Percentiles rank a stretch among this genome's conserved stretches.
Conservation (phyloP, 2,113 vertebrate species). For the Xenopus borealis region DNA sequence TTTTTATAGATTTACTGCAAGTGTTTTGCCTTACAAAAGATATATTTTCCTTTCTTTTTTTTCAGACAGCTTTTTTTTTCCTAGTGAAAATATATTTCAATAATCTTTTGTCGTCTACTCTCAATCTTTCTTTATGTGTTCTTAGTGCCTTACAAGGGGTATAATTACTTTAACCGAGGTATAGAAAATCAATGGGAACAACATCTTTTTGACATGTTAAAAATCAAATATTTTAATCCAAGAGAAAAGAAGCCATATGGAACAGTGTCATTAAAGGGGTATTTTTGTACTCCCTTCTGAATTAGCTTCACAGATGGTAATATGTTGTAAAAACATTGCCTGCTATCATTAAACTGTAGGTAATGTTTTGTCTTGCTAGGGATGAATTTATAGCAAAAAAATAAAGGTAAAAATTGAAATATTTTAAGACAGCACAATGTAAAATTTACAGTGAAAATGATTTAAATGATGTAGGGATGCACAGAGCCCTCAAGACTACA, state of each 20-base stretch:
- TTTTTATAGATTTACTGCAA: conserved; percentile 39
- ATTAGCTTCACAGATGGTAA: neutral
- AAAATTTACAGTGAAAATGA: no score
- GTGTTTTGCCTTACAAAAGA: conserved; percentile 33
- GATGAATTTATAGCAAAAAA: no score
- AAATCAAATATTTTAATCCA: conserved; percentile 14
- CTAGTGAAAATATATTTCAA: conserved; percentile 30
- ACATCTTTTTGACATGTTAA: conserved; percentile 12
- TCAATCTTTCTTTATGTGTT: conserved; percentile 34
- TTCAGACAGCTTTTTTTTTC: conserved; percentile 17
- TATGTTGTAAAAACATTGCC: neutral
- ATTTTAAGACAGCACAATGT: no score
- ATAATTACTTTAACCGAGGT: conserved; percentile 20
- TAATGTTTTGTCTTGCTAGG: no score
- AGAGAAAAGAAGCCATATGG: neutral
- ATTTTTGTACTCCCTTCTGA: conserved; percentile 2
- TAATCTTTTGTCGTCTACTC: conserved; percentile 32
- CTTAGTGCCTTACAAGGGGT: conserved; percentile 2
- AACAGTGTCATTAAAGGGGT: neutral
- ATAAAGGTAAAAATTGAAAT: no score
- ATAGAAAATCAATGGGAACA: conserved; percentile 36
- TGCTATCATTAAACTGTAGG: neutral
- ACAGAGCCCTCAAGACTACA: no score
- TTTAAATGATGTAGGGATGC: no score
- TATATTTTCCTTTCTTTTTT: conserved; percentile 22